Percentiles rank a stretch among this genome's conserved stretches.
These are phyloP conservation scores for Tychaedon coryphoeus DNA, from an alignment of 2,113 vertebrate genomes.

Conservation along the genomic window DNA sequence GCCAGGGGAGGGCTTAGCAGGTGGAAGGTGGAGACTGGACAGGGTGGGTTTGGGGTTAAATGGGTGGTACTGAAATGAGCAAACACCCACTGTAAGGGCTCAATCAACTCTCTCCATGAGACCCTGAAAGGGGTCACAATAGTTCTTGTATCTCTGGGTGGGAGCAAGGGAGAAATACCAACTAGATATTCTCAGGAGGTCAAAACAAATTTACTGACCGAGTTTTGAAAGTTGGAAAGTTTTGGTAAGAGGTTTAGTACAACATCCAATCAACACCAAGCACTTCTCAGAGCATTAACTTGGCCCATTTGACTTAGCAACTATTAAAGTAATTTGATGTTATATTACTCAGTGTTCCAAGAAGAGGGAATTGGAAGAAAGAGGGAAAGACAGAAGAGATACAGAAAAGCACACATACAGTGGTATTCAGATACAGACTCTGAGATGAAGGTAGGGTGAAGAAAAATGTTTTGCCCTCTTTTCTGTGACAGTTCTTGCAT, in stretches of 20 bases:
- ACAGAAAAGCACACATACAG: neutral
- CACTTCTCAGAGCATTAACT: neutral
- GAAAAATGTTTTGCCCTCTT: neutral
- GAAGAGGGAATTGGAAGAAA: neutral
- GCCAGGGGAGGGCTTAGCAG: neutral
- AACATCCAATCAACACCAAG: neutral
- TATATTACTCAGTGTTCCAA: neutral
- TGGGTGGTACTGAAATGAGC: neutral
- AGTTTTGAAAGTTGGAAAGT: neutral
- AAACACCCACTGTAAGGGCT: neutral
- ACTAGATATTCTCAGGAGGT: neutral
- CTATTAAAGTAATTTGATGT: neutral
- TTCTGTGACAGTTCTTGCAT: neutral
- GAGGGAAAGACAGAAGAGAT: neutral
- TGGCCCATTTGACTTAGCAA: neutral
- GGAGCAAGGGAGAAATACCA: neutral
- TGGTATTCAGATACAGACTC: neutral
- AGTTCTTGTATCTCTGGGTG: neutral
- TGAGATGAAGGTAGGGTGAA: neutral
- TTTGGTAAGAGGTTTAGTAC: neutral
- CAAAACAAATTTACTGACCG: neutral
- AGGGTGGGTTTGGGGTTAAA: neutral
- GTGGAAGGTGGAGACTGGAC: neutral
- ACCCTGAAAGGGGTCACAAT: too few species aligned
- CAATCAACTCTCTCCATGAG: accelerated